Evolutionary conservation across 2,113 vertebrate species (phyloP), one percentile per base, ranked within the genome.

Genomic region (Ploceus nigricollis): DNA sequence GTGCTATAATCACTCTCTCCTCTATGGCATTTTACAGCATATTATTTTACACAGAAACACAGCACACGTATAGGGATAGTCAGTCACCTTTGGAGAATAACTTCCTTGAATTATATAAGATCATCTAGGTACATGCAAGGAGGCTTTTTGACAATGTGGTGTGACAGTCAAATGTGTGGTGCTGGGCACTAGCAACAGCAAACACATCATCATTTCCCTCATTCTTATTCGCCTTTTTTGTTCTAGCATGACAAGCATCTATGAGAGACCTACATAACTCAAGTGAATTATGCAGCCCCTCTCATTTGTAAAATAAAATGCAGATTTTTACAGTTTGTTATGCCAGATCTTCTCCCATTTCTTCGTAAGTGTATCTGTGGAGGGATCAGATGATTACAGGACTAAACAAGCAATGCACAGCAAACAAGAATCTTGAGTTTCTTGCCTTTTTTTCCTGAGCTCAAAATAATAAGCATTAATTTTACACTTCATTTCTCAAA

Each of bases 401-500:
- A 88, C 92, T 78, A 87, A 96, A 92, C 5, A 9, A 96, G 90
- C 92, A 91, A 48, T 18, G 90, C 61, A 72, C n/a, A 11, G 71
- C 89, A 93, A 96, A 96, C 22, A 15, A 23, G 21, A 95, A 95
- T 82, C 93, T 96, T 95, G 51, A 71, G 69, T 48, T 80, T 92
- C 91, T 69, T 48, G 48, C 48, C 25, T 28, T 78, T 76, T 24
- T 70, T 53, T 50, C 50, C 80, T 54, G 73, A 93, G 79, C 96
- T 96, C 83, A 91, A 97, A 98, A 98, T 98, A 98, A 98, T 97
- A 98, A 98, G 97, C 97, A 97, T 98, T 98, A 98, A 98, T 99
- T 99, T 99, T 98, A 98, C 98, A 98, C 96, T 98, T 98, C 98
- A 98, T 99, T 99, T 98, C 98, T 99, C 98, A 98, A 98, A 98